Base-by-base conservation (phyloP, 2,888 invertebrate genomes). In the Eupithecia vulgata region DNA sequence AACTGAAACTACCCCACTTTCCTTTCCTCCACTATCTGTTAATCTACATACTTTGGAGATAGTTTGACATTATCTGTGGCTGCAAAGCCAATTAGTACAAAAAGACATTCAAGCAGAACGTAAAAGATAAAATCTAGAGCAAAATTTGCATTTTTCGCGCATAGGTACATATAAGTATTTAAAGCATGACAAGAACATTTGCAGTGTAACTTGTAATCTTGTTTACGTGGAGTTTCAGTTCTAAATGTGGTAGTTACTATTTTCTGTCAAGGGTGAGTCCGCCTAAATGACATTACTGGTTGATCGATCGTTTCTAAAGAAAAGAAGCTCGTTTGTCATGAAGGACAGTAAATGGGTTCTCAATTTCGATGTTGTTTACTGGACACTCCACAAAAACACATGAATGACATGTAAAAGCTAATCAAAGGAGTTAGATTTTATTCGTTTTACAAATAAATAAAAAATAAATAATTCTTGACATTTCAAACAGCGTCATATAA, bases 301-400 rank as follows among this genome's bases (percentile, higher is more conserved):
- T 92, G 92, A 93, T 92, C 86, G 91, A 93, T 93, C 83, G 83
- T 80, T 82, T 80, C 78, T 80, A 80, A 85, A 85, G 85, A 85
- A 87, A 85, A 88, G 83, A 83, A 84, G 85, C 87, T 92, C 92
- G 87, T 92, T 92, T 92, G 91, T 93, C 91, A 92, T 88, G 85
- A 81, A 86, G 81, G 89, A 88, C 90, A 90, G 87, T 89, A 89
- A 93, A 92, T 90, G 89, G 89, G 88, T 86, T 85, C 83, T 84
- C 87, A 84, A 90, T 91, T 88, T 81, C 87, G 83, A 82, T 81
- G 88, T 88, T 91, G 91, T 90, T 91, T 92, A 91, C 87, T 83
- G 80, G 87, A 87, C 89, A 88, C 89, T 89, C 83, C 81, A 80
- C 78, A 85, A 89, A 90, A 90, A 89, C 86, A 88, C 84, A 84